Base-by-base conservation (phyloP, 2,113 vertebrate genomes). In the Larimichthys crocea region DNA sequence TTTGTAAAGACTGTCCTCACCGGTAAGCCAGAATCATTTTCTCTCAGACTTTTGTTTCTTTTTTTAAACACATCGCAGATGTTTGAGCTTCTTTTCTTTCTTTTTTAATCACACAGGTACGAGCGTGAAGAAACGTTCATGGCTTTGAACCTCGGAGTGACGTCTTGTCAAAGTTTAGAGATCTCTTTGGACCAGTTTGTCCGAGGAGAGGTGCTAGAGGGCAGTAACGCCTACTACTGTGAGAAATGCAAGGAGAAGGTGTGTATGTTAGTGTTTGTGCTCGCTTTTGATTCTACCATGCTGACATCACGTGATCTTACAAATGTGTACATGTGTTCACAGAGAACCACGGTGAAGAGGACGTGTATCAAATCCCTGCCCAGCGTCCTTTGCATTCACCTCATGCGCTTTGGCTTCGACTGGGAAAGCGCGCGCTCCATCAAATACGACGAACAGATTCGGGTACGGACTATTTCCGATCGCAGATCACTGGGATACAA, bases 201-300 rank as follows among this genome's bases (percentile, higher is more conserved):
- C 71, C 95, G 98, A 93, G 98, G 98, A 80, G 98, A 99, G 90
- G 97, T 99, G 86, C 95, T 99, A n/a, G 98, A 99, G 87, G 98
- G 98, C 88, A 99, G 97, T 90, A 99, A 99, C 57, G 97, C 98
- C 0, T 99, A 99, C 93, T 99, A 99, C 94, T 99, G 98, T 91
- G 98, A 99, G 87, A 99, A 99, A 85, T 99, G 98, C 93, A 98
- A 99, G 92, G 98, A 99, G 91, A 99, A 99, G 97, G 98, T 94
- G 26, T n/a, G 92, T 88, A 19, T 40, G 35, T 0, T 0, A 10
- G 4, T 1, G 8, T 31, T 20, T 40, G 15, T 8, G 11, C 16
- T 2, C 11, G 17, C 1, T 67, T 67, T 62, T 78, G 44, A 46
- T n/a, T 22, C 65, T 16, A 0, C 19, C 19, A 0, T 15, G 11